Evolutionary conservation across 2,888 invertebrate genomes (phyloP), one percentile per base, ranked within the genome.

Genomic region (Synergus japonicus): DNA sequence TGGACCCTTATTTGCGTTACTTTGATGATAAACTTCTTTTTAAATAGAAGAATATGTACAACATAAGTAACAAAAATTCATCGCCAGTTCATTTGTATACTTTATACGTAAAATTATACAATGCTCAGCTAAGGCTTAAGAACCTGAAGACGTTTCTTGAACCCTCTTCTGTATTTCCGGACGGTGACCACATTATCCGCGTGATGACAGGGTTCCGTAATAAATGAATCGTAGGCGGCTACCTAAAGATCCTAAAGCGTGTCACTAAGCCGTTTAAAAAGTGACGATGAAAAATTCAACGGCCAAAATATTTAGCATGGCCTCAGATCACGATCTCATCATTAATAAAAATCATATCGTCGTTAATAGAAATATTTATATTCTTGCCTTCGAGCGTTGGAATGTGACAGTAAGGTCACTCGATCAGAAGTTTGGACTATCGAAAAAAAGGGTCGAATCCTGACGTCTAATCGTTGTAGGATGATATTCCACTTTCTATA

Each of bases 321-420:
- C 73, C 60, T 1, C 65, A 78, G 79, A 81, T 69, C 77, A 66
- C 82, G 69, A 49, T 78, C 29, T 49, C 66, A 58, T 77, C 90
- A 88, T 90, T 88, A 90, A 90, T 90, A 90, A 90, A 89, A 88
- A 89, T 90, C 88, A 87, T 87, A 87, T 83, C 81, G 85, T 87
- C 88, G 85, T 88, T 87, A 87, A 84, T 82, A 86, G 87, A 86
- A 88, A 87, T 86, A 86, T 89, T 87, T 87, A 85, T 83, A 85
- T 81, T 54, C 7, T 46, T 63, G 13, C 12, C 15, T 44, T 54
- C 49, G 54, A 58, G 37, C 49, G 78, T 8, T 15, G 54, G 54
- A 76, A 54, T 63, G 76, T 69, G 22, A 37, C 66, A 58, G 69
- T 77, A 60, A 73, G 77, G 77, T 69, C 78, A 54, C 77, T 77